Conservation (phyloP, 2,888 invertebrate genomes). For the Pheosia gnoma region DNA sequence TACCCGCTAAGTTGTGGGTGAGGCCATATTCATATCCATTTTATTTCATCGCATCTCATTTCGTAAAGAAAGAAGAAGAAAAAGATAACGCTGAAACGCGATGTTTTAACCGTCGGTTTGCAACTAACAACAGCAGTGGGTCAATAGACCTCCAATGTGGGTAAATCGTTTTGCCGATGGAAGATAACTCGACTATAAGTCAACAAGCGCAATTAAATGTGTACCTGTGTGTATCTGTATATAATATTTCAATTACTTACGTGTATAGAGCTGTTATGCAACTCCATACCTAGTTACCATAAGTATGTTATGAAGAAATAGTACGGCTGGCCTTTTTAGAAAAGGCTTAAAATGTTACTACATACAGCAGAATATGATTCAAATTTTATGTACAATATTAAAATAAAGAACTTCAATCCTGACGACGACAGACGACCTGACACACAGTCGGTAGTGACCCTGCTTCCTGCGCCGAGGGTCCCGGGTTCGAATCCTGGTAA, state of each 20-base stretch:
- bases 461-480: too few relatives aligned
- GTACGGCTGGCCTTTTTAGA: conserved; percentile 30
- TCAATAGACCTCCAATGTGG: conserved; percentile 27
- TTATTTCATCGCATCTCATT: too few relatives aligned
- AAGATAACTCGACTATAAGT: conserved; percentile 16
- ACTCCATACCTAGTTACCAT: conserved; percentile 7
- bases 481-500: too few relatives aligned
- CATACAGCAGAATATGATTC: too few relatives aligned
- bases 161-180: conserved; percentile 22
- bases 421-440: too few relatives aligned
- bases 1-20: too few relatives aligned
- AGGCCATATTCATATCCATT: too few relatives aligned
- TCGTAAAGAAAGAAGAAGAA: too few relatives aligned
- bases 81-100: too few relatives aligned
- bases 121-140: conserved; percentile 15
- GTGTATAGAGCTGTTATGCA: conserved; percentile 20
- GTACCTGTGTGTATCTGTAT: conserved; percentile 13
- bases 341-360: background rate
- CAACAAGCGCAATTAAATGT: conserved; percentile 28
- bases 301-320: conserved; percentile 26
- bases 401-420: too few relatives aligned
- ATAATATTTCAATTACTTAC: conserved; percentile 34
- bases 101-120: conserved; percentile 9
- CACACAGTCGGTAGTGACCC: too few relatives aligned
- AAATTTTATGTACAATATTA: too few relatives aligned